Evolutionary conservation across 2,888 invertebrate genomes (phyloP), one percentile per base, ranked within the genome.

Genomic region (Caenorhabditis sp.): DNA sequence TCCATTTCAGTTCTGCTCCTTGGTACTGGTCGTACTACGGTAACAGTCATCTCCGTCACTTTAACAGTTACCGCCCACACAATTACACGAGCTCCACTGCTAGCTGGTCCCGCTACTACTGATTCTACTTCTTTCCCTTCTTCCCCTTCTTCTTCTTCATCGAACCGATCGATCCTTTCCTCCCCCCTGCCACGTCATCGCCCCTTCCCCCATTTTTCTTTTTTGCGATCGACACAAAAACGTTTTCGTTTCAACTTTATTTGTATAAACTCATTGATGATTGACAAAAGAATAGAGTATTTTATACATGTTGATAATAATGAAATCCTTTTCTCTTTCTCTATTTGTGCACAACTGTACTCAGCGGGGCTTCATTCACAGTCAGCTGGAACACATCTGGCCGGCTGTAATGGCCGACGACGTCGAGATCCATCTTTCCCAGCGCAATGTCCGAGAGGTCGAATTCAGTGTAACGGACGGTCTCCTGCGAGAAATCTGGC

Each of bases 21-120:
- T 86, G 83, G 83, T 86, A 86, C 70, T 85, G 82, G 80, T 81
- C 83, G 39, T 78, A 81, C 62, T 79, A 81, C 48, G 86, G 84
- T n/a, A 80, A 82, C 63, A 73, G 77, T 39, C 63, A 70, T 15
- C 82, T 85, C 11, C 83, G 88, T 22, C 88, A 88, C 73, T 88
- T 87, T 82, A 88, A 88, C 85, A 83, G 82, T 65, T 88, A 88
- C 72, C 83, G 86, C 24, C 88, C 88, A 13, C 81, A 80, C 63
- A 82, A 79, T 59, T 82, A 80, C 58, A 80, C 80, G 26, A 71
- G 75, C 46, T 53, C 72, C 20, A 81, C 80, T n/a, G 80, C 82
- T 56, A 70, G 66, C 43, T 82, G 80, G 80, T 68, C 68, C 15
- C 59, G 80, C 9, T 82, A 82, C 50, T 82, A 74, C 52, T 82